Conservation (phyloP, 1,140 invertebrate species). For the Paraescarpia echinospica region DNA sequence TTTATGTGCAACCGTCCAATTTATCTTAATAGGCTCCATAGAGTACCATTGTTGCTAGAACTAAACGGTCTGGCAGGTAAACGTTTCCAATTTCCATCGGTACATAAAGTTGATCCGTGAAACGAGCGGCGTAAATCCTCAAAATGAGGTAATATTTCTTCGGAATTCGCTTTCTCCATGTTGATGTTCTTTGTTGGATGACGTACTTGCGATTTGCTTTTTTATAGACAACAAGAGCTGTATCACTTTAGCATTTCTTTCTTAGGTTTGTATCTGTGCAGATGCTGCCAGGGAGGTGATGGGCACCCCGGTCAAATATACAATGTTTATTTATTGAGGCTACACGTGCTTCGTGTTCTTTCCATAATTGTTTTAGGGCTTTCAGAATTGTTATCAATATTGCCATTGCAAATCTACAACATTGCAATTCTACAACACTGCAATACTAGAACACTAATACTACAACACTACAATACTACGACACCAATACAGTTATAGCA, state of each 20-base stretch:
- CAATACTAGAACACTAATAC: too few species aligned
- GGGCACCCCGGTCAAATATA: too few species aligned
- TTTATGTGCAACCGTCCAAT: background rate
- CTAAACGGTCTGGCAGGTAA: background rate
- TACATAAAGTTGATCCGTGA: background rate
- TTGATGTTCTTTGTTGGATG: background rate
- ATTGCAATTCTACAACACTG: too few species aligned
- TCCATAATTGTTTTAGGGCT: too few species aligned
- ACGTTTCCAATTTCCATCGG: background rate
- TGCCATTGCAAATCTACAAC: too few species aligned
- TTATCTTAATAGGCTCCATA: background rate
- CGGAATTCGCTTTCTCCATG: background rate
- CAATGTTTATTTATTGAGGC: too few species aligned
- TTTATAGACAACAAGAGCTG: background rate
- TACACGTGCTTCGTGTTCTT: too few species aligned
- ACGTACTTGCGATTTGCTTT: background rate
- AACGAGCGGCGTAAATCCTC: background rate
- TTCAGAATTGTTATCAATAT: too few species aligned
- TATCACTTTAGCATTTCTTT: background rate
- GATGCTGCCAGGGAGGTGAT: background rate
- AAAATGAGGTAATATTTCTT: background rate
- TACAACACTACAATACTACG: too few species aligned
- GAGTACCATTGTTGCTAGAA: background rate
- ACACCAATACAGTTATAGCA: too few species aligned
- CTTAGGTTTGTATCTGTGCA: too few species aligned